Base-by-base conservation (phyloP, 2,888 invertebrate genomes). In the Plagiodera versicolora region DNA sequence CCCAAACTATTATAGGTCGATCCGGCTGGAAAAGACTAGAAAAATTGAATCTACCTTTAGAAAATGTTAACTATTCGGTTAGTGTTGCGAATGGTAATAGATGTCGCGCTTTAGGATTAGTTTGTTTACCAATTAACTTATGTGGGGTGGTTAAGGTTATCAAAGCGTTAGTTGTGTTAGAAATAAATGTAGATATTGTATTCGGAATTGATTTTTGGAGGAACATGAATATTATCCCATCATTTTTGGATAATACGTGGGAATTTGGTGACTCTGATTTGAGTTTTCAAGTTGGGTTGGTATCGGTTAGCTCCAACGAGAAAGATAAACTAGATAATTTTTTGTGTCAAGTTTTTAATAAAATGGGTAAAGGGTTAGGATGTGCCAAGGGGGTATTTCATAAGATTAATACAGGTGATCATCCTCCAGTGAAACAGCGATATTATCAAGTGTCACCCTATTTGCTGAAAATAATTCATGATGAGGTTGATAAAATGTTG, bases 401-500 rank as follows among this genome's bases (percentile, higher is more conserved):
- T 48, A 30, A 49, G 10, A 64, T 64, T n/a, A 46, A 61, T 44
- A 63, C 59, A 10, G 60, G 56, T 14, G 28, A 51, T 48, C 9
- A 35, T 19, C n/a, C 35, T 16, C 65, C 63, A 0, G 63, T 65
- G 18, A 65, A 65, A 45, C 58, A 58, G 49, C 46, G 61, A n/a
- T 61, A 63, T 28, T 63, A 63, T 50, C 56, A 53, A 1, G 63
- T 67, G 2, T 61, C 61, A 9, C 60, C 63, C 6, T 35, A 48
- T 10, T 44, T 48, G 8, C 56, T 58, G 52, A 24, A 51, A 20
- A 14, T 55, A n/a, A 54, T 66, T 17, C 49, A 66, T 17, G 19
- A 47, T 10, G 61, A 71, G 39, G 35, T 71, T 14, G 59, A 45
- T 30, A 67, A 65, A 47, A 67, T 75, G 63, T 32, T 71, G 20